These are phyloP conservation scores for Caracal caracal DNA, from an alignment of 2,113 vertebrate species.

Conservation along the genomic window DNA sequence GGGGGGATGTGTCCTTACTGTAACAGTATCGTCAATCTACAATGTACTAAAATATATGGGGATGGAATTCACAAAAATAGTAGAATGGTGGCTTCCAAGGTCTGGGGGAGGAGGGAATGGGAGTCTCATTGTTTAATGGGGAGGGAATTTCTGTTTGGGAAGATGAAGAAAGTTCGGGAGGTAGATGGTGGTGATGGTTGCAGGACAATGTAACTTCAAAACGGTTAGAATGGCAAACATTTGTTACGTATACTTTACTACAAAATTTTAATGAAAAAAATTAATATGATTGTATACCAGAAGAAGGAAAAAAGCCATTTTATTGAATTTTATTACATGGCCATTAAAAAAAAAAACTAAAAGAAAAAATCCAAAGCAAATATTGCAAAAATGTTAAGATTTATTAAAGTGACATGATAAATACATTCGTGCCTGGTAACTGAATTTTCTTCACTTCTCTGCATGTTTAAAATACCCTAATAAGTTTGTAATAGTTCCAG, in stretches of 20 bases:
- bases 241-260: not conserved
- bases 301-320: not conserved
- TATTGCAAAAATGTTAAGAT: not conserved
- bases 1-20: not conserved
- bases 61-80: not conserved
- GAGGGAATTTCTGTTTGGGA: not conserved
- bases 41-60: not conserved
- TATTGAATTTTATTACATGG: not conserved
- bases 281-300: not conserved
- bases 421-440: not conserved
- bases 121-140: no score
- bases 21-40: not conserved
- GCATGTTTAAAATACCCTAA: not conserved
- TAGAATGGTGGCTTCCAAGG: not conserved
- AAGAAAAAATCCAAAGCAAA: constrained; percentile 32
- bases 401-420: not conserved
- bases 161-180: not conserved
- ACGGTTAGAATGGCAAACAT: not conserved
- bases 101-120: not conserved
- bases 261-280: not conserved
- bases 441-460: not conserved
- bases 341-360: not conserved
- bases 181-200: not conserved
- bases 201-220: not conserved
- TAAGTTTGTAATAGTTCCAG: not conserved